A percentile compares a stretch with the other conserved stretches of the same genome.
phyloP scores from a whole-genome alignment of 2,888 invertebrate species.

The Apamea monoglypha region DNA sequence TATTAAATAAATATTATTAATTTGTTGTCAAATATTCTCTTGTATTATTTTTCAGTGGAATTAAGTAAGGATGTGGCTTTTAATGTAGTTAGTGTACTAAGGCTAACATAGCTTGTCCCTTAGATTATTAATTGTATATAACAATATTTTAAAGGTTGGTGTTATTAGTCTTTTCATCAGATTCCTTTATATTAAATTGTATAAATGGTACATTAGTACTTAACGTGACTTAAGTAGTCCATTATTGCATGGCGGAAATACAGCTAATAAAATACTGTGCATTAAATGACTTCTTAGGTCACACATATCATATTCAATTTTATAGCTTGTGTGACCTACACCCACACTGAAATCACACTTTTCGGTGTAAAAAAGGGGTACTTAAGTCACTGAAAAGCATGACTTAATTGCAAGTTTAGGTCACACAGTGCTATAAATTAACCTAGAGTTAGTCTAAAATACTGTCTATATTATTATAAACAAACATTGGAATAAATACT shows the following conservation, averaged over 20 bases:
- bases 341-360: too few species aligned
- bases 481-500: neutral
- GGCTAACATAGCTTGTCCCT: neutral
- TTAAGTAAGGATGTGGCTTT: neutral
- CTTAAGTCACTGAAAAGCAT: too few species aligned
- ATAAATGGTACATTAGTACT: too few species aligned
- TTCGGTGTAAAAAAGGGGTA: neutral
- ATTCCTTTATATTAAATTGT: too few species aligned
- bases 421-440: neutral
- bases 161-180: too few species aligned
- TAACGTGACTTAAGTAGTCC: too few species aligned
- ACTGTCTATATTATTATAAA: neutral
- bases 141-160: neutral
- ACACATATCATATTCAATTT: too few species aligned
- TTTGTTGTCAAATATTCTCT: slow-evolving; percentile 18
- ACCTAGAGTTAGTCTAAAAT: neutral
- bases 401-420: too few species aligned
- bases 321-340: too few species aligned
- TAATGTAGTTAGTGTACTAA: neutral
- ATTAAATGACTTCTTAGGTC: too few species aligned
- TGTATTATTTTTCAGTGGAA: slow-evolving; percentile 20
- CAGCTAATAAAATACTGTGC: fast-evolving
- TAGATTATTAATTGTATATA: neutral
- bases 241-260: too few species aligned
- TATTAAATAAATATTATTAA: slow-evolving; percentile 66